Evolutionary conservation across 2,888 invertebrate genomes (phyloP).

Genomic region (Apamea monoglypha): DNA sequence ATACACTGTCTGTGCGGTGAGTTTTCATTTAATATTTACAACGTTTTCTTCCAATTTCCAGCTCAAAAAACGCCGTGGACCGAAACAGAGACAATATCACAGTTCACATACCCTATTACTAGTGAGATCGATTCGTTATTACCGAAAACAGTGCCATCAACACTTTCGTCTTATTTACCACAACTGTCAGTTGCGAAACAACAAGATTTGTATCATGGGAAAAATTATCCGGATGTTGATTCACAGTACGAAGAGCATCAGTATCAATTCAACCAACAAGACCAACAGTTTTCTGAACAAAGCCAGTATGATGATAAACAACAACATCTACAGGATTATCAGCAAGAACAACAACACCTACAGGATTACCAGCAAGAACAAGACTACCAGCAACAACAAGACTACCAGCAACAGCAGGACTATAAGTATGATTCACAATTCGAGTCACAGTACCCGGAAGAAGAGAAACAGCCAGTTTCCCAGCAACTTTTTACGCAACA

Average conservation of each 20-base stretch:
- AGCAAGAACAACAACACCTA: constrained; percentile 59
- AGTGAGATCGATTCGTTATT: constrained; percentile 81
- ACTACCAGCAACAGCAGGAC: constrained; percentile 60
- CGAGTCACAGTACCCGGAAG: constrained; percentile 70
- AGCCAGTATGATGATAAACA: constrained; percentile 69
- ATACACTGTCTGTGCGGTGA: constrained; percentile 76
- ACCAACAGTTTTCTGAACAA: constrained; percentile 67
- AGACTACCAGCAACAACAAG: constrained; percentile 59
- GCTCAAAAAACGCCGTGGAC: constrained; percentile 87
- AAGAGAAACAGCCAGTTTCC: constrained; percentile 71
- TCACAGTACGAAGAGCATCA: constrained; percentile 73
- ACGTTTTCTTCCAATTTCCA: constrained; percentile 82
- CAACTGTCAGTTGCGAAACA: constrained; percentile 80
- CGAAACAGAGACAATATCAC: constrained; percentile 81
- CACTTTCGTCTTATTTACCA: constrained; percentile 79
- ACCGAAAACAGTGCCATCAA: constrained; percentile 80
- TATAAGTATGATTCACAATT: constrained; percentile 63
- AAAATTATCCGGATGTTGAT: constrained; percentile 79
- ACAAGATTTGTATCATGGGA: constrained; percentile 77
- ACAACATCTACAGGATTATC: constrained; percentile 56
- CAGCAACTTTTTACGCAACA: constrained; percentile 69
- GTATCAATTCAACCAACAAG: constrained; percentile 70
- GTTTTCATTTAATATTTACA: constrained; percentile 74
- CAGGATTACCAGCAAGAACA: constrained; percentile 61
- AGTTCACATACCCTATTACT: constrained; percentile 83